Evolutionary conservation across 2,113 vertebrate species (phyloP).

Genomic region (Athene cunicularia): DNA sequence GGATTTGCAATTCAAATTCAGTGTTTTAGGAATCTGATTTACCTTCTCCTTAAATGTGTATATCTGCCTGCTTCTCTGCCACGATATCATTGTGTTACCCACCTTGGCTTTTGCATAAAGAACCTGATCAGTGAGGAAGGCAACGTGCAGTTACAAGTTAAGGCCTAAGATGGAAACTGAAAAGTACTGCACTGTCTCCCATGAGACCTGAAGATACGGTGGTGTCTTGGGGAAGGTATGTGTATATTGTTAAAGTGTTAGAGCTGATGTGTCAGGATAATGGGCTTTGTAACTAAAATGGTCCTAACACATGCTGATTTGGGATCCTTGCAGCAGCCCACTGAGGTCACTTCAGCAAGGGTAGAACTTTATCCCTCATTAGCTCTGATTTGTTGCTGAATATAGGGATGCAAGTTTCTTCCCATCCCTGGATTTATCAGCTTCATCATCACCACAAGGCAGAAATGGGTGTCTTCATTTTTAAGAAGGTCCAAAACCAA

Average conservation of each 20-base stretch:
- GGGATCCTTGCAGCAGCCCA: not conserved
- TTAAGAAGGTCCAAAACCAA: not conserved
- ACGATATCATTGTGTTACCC: not conserved
- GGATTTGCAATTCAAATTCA: not conserved
- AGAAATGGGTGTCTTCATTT: not conserved
- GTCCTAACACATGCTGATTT: not conserved
- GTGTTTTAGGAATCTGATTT: not conserved
- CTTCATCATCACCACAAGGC: not conserved
- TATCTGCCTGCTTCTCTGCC: not conserved
- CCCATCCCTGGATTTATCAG: not conserved
- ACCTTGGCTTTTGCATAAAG: not conserved
- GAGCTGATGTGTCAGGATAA: not conserved
- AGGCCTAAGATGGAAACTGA: not conserved
- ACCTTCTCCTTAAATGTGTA: not conserved
- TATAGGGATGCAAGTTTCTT: not conserved
- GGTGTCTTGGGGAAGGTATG: not conserved
- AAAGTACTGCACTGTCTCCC: not conserved
- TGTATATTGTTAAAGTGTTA: not conserved
- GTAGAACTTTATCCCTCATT: rapidly evolving
- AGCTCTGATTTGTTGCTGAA: not conserved
- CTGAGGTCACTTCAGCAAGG: not conserved
- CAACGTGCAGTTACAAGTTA: not conserved
- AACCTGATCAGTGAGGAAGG: not conserved
- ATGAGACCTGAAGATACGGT: not conserved
- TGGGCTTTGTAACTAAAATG: not conserved